Evolutionary conservation across 1,140 invertebrate species (phyloP).

Genomic region (Dinoponera quadriceps): DNA sequence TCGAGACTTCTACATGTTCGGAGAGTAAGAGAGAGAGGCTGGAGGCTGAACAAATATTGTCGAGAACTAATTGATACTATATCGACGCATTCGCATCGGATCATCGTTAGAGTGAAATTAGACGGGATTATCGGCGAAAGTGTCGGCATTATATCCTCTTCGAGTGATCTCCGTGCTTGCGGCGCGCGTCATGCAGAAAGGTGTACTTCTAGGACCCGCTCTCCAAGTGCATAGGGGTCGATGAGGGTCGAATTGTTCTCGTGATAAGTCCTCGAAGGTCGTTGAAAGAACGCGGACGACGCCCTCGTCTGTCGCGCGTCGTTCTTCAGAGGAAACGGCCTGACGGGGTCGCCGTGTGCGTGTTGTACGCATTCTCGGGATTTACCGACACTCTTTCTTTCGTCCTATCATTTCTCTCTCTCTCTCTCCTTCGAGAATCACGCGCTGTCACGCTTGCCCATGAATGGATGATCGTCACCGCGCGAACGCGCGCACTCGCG

Average conservation of each 20-base stretch:
- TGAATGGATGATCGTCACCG: neutral
- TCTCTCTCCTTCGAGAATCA: neutral
- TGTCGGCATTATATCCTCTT: constrained; percentile 50
- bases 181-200: constrained; percentile 36
- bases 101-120: constrained; percentile 13
- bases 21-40: too few relatives aligned
- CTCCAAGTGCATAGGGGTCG: constrained; percentile 60
- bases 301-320: constrained; percentile 63
- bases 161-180: constrained; percentile 45
- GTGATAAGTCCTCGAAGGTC: constrained; percentile 80
- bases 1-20: neutral
- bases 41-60: too few relatives aligned
- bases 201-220: neutral
- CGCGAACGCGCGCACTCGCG: too few relatives aligned
- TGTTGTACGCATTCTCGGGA: constrained; percentile 10
- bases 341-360: constrained; percentile 19
- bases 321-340: constrained; percentile 62
- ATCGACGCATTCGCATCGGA: neutral
- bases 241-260: constrained; percentile 73
- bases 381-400: neutral
- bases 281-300: constrained; percentile 74
- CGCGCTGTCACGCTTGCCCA: neutral
- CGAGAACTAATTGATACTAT: constrained; percentile 25
- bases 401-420: too few relatives aligned
- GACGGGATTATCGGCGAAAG: constrained; percentile 37